These are phyloP conservation scores for Maccullochella peelii DNA, from an alignment of 2,113 vertebrate genomes.

Conservation along the genomic window DNA sequence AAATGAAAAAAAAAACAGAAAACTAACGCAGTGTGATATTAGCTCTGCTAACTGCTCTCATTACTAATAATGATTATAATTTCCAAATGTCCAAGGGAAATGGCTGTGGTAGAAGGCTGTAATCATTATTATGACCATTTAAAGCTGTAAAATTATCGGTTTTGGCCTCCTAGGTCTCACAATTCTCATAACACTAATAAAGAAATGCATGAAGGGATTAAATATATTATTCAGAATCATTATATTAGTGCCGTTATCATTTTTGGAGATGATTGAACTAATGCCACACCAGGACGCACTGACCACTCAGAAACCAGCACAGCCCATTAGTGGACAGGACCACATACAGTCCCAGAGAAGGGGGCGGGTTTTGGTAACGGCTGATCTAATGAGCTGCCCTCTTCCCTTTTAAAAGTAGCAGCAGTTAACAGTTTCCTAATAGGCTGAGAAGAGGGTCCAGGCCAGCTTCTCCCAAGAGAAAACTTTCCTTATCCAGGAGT, in stretches of 20 bases:
- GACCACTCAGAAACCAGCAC: constrained; percentile 4
- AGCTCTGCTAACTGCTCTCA: not conserved
- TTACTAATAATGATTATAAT: constrained; percentile 8
- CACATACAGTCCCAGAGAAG: not conserved
- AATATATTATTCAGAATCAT: constrained; percentile 20
- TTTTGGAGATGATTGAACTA: constrained; percentile 18
- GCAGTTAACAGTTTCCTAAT: constrained; percentile 10
- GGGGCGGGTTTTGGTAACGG: constrained; percentile 30
- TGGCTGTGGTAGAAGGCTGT: not conserved
- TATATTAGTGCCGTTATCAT: constrained; percentile 1
- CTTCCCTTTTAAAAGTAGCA: constrained; percentile 22
- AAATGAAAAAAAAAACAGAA: not conserved
- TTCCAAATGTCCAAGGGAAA: not conserved
- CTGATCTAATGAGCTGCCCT: constrained; percentile 9
- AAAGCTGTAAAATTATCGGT: constrained; percentile 9
- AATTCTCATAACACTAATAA: not conserved
- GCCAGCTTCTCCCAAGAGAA: constrained; percentile 1
- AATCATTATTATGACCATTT: constrained; percentile 20
- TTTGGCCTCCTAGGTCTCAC: not conserved
- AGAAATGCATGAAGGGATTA: constrained; percentile 12
- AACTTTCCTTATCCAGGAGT: not conserved
- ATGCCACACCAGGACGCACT: not conserved
- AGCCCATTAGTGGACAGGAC: constrained; percentile 9
- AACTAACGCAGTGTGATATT: not conserved
- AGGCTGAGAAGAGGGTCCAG: not conserved